Evolutionary conservation across 2,888 invertebrate species (phyloP).

Genomic region (Orthonychiurus folsomi): DNA sequence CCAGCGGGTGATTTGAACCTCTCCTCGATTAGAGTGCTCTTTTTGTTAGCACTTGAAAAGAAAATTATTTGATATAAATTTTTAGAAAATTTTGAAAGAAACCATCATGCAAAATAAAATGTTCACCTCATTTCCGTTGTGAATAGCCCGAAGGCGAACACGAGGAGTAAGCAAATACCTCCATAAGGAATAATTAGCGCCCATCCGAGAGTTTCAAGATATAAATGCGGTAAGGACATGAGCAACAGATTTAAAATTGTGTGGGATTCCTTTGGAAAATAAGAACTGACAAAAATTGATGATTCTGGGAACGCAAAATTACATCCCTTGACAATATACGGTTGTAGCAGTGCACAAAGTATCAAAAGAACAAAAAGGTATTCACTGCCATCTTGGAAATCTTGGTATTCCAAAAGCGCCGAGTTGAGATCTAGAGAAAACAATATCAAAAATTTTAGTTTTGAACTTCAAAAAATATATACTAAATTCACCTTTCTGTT

Average conservation of each 20-base stretch:
- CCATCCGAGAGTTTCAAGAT: background rate
- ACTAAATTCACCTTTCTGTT: background rate
- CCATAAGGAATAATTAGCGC: background rate
- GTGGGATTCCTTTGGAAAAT: background rate
- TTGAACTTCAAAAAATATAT: background rate
- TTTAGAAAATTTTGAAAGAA: background rate
- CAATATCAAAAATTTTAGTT: background rate
- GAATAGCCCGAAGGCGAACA: no score
- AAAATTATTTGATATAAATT: no score
- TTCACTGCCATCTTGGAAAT: background rate
- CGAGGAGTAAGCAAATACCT: no score
- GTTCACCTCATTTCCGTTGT: background rate
- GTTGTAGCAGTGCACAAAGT: background rate
- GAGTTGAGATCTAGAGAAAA: background rate
- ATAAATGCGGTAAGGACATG: background rate
- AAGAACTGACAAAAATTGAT: background rate
- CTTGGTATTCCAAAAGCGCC: background rate
- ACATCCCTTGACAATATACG: background rate
- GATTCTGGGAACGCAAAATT: background rate
- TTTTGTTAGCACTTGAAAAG: background rate
- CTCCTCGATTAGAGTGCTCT: background rate
- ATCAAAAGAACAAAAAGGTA: background rate
- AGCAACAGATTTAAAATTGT: background rate
- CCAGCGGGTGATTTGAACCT: background rate
- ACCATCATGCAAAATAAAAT: background rate